Conservation (phyloP, 2,797 vertebrate species). For the Scolopax rusticola region DNA sequence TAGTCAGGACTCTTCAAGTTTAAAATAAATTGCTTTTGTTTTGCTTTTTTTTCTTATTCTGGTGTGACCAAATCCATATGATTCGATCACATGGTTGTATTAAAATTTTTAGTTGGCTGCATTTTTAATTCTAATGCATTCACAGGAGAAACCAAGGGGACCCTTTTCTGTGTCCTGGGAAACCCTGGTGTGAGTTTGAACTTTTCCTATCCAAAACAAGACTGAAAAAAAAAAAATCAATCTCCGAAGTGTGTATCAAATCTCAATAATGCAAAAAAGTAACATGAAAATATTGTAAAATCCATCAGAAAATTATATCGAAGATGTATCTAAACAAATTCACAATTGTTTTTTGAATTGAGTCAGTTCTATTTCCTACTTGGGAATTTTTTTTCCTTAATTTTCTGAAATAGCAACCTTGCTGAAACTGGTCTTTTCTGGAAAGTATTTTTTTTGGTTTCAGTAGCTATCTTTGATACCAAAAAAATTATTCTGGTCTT, state of each 20-base stretch:
- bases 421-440: neutral
- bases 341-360: neutral
- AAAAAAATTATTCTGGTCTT: neutral
- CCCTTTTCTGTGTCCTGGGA: neutral
- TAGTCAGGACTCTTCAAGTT: neutral
- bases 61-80: neutral
- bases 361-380: neutral
- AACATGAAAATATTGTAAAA: neutral
- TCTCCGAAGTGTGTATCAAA: neutral
- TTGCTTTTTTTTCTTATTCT: neutral
- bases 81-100: neutral
- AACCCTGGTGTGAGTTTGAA: neutral
- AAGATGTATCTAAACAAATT: neutral
- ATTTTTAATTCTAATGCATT: neutral
- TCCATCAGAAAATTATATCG: neutral
- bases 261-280: neutral
- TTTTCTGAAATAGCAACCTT: neutral
- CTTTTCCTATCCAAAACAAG: neutral
- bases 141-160: neutral
- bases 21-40: neutral
- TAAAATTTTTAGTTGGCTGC: neutral
- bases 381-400: neutral
- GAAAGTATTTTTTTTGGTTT: neutral
- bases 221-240: neutral
- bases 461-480: neutral